Evolutionary conservation across 2,888 invertebrate genomes (phyloP).

Genomic region (Dicycla oo): DNA sequence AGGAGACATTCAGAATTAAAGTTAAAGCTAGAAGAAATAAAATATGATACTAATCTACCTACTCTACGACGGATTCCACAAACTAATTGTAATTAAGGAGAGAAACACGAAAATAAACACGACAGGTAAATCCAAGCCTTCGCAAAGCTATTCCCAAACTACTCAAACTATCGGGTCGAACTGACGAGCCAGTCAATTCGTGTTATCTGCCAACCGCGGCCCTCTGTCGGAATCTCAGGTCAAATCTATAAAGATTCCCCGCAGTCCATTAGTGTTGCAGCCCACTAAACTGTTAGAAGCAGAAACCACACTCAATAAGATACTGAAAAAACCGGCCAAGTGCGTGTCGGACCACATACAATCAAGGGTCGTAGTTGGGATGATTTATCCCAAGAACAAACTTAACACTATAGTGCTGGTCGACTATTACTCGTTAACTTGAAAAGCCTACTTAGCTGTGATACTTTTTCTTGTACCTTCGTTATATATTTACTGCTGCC

Average conservation of each 20-base stretch:
- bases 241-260: conserved; percentile 61
- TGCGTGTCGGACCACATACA: no score
- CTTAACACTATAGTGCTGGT: no score
- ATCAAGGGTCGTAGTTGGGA: no score
- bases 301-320: not conserved
- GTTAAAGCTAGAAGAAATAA: not conserved
- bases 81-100: not conserved
- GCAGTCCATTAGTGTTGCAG: conserved; percentile 46
- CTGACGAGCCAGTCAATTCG: conserved; percentile 22
- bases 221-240: conserved; percentile 47
- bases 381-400: no score
- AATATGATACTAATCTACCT: not conserved
- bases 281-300: not conserved
- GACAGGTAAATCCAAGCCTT: not conserved
- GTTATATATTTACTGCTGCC: no score
- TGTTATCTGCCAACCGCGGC: conserved; percentile 18
- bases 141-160: not conserved
- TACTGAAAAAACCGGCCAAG: no score
- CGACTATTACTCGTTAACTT: no score
- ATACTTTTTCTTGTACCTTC: no score
- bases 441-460: no score
- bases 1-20: not conserved
- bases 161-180: not conserved
- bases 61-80: not conserved
- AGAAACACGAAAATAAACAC: conserved; percentile 3